phyloP scores from a whole-genome alignment of 2,888 invertebrate genomes.

The Pandemis corylana region DNA sequence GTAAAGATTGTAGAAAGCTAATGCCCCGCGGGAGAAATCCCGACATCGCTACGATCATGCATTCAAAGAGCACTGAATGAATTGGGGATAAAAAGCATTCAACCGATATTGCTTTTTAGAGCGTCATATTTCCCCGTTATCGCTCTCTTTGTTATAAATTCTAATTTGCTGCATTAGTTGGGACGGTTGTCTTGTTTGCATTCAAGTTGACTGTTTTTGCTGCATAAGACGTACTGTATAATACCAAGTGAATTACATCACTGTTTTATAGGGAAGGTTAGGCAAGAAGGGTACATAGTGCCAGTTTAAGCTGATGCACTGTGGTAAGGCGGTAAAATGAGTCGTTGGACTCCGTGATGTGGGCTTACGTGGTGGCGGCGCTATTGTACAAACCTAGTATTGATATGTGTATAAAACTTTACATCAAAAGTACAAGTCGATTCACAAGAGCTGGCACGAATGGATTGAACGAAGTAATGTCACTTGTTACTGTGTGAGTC shows the following conservation, averaged over 20 bases:
- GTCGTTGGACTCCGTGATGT: too few relatives aligned
- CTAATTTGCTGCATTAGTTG: constrained; percentile 20
- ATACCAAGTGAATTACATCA: background rate
- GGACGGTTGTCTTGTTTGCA: constrained; percentile 7
- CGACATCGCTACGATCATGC: constrained; percentile 24
- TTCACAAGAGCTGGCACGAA: too few relatives aligned
- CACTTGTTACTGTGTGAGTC: too few relatives aligned
- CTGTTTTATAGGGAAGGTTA: too few relatives aligned
- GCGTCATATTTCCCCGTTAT: constrained; percentile 26
- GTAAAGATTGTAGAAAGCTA: constrained; percentile 12
- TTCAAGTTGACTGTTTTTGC: constrained; percentile 16
- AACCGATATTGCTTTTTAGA: constrained; percentile 29
- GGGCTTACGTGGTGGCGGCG: too few relatives aligned
- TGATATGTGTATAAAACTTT: too few relatives aligned
- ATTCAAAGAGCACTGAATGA: constrained; percentile 27
- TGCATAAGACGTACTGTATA: background rate
- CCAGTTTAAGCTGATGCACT: too few relatives aligned
- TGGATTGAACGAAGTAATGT: too few relatives aligned
- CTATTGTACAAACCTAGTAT: too few relatives aligned
- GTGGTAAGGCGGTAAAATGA: too few relatives aligned
- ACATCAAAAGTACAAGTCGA: too few relatives aligned
- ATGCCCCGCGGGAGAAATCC: constrained; percentile 7
- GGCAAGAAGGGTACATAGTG: too few relatives aligned
- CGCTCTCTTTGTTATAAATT: constrained; percentile 17
- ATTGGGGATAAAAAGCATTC: constrained; percentile 31